Base-by-base conservation (phyloP, 2,113 vertebrate species). In the Rostratula benghalensis region DNA sequence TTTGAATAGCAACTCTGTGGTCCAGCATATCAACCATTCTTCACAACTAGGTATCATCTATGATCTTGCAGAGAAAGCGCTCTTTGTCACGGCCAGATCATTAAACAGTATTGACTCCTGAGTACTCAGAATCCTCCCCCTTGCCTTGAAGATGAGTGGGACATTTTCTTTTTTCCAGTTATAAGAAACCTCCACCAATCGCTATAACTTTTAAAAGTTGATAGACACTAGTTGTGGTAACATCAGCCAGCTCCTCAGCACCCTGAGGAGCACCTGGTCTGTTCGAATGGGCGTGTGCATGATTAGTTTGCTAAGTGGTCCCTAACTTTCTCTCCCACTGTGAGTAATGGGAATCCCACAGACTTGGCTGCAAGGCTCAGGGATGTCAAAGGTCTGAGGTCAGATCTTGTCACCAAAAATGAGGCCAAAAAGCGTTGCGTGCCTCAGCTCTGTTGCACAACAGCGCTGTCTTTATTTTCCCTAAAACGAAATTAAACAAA, bases 341-440 rank as follows among this genome's bases (percentile, higher is more conserved):
- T 54, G 14, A 37, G 31, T 57, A 46, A 10, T 27, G 41, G 28
- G 9, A 65, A 13, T 46, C n/a, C 43, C 33, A 20, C 8, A 53
- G 39, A 11, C 39, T 76, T 17, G 80, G 65, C 79, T 82, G 1
- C 11, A 56, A n/a, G 37, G n/a, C 33, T 56, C 8, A 43, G 39
- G 53, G 22, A 14, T 28, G 21, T 48, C 16, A 24, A 23, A 87
- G 53, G 25, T 68, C 68, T 77, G 59, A 76, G 35, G 15, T 43
- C 23, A 80, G 41, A 43, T 50, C 39, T 76, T 61, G 27, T 48
- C 54, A 45, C 21, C 45, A 68, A 87, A 91, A 77, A 31, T 6
- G 53, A 63, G 56, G n/a, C 19, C 54, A 54, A 78, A 8, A 31
- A 45, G 1, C 4, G 12, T 59, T 57, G 24, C 0, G 0, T 60